Conservation (phyloP, 2,797 vertebrate species). For the Leuciscus waleckii region DNA sequence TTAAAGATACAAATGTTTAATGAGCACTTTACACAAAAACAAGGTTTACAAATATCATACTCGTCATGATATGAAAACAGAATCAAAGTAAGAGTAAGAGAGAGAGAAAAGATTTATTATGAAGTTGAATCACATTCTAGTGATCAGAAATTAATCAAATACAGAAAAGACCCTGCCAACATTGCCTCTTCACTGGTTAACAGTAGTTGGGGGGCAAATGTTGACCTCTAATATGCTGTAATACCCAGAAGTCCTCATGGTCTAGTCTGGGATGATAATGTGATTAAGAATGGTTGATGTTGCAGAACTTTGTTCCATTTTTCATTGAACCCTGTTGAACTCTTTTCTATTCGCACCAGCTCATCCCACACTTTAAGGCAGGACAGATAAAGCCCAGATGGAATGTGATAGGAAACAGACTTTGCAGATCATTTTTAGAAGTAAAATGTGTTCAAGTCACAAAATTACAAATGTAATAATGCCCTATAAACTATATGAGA, state of each 20-base stretch:
- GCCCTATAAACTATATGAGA: background rate
- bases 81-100: background rate
- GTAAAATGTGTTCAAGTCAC: background rate
- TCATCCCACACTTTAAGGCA: conserved; percentile 50
- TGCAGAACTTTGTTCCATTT: conserved; percentile 79
- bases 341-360: conserved; percentile 73
- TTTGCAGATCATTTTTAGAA: background rate
- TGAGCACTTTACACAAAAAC: background rate
- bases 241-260: conserved; percentile 68
- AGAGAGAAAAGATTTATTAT: background rate
- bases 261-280: conserved; percentile 81
- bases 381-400: conserved; percentile 4
- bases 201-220: background rate
- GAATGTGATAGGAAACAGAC: conserved; percentile 15
- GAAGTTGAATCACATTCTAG: background rate
- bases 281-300: conserved; percentile 79
- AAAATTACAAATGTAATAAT: background rate
- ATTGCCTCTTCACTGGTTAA: background rate
- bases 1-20: conserved; percentile 2
- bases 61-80: background rate
- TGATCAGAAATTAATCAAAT: background rate
- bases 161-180: conserved; percentile 17
- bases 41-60: background rate
- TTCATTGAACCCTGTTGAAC: conserved; percentile 79
- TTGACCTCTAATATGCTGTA: conserved; percentile 66